Percentiles rank a stretch among this genome's conserved stretches.
These are phyloP conservation scores for Temnothorax curvispinosus DNA, from an alignment of 1,140 invertebrate genomes.

Conservation along the genomic window DNA sequence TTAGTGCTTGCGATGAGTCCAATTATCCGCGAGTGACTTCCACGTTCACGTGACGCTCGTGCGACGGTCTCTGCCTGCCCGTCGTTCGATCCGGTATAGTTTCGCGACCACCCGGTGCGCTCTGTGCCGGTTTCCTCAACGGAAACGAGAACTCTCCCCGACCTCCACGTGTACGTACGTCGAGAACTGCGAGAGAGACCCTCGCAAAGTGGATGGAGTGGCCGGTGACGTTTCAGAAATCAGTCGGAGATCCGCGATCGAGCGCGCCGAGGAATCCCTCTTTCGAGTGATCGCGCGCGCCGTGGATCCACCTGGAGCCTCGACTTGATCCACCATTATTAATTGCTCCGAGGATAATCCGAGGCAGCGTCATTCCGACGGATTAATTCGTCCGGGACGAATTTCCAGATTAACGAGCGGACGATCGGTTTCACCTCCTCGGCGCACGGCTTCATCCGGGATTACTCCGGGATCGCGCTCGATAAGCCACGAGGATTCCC, in stretches of 20 bases:
- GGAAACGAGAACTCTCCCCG: slow-evolving; percentile 3
- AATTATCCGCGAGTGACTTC: slow-evolving; percentile 52
- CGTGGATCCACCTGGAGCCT: slow-evolving; percentile 18
- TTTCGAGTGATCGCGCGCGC: slow-evolving; percentile 34
- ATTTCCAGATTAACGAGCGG: neutral
- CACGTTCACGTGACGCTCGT: neutral
- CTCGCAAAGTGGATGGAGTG: neutral
- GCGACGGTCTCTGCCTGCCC: neutral
- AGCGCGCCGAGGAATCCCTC: slow-evolving; percentile 19
- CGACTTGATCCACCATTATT: slow-evolving; percentile 20
- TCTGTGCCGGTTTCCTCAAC: neutral
- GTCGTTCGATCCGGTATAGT: too few relatives aligned
- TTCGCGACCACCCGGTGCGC: neutral
- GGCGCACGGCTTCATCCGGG: neutral
- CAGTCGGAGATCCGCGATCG: neutral
- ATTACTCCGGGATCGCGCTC: slow-evolving; percentile 45
- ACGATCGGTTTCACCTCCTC: neutral
- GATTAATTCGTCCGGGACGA: slow-evolving; percentile 27
- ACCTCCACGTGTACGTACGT: slow-evolving; percentile 8
- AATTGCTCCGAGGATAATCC: slow-evolving; percentile 23
- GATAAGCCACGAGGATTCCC: slow-evolving; percentile 62
- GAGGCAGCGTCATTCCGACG: neutral
- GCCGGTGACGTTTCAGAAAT: neutral
- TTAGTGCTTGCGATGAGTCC: slow-evolving; percentile 50
- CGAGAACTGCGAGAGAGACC: neutral